Evolutionary conservation across 2,797 vertebrate species (phyloP), one percentile per base, ranked within the genome.

Genomic region (Anableps anableps): DNA sequence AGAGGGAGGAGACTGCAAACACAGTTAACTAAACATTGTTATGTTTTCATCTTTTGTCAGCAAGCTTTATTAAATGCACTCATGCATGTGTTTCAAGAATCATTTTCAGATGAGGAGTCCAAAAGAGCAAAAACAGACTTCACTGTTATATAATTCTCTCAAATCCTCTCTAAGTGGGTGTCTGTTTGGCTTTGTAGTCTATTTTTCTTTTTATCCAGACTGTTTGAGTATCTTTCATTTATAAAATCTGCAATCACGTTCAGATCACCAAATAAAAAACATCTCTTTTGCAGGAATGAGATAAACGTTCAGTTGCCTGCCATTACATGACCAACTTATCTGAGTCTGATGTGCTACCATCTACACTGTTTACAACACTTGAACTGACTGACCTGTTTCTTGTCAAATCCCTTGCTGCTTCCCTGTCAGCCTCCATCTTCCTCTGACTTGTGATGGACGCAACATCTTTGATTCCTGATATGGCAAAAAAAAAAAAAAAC

Each of bases 331-430:
- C 10, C 21, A 76, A 13, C 80, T 64, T 23, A 80, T 26, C 80
- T 38, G 21, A 41, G 70, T 26, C 79, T 50, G 21, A 48, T 26
- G 9, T 72, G 66, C 58, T 16, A 45, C 14, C 2, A 2, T 72
- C 75, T 48, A 4, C 66, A 48, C 11, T 36, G 6, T 80, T 76
- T 76, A 45, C 45, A 53, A 26, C 17, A 26, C 48, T 23, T 80
- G 0, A 23, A 14, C n/a, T 58, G 72, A 92, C 92, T 90, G 85
- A 93, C 94, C 93, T 94, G 89, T 79, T n/a, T 87, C 85, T 73
- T 88, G 82, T 94, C 85, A 94, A 87, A 93, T 92, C 91, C 76
- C 87, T 86, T 80, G 85, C 78, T 48, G 84, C 66, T 68, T 64
- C 45, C 84, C 75, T 71, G 66, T 87, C 78, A 79, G 79, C 9